Percentiles rank a stretch among this genome's conserved stretches.
phyloP scores from a whole-genome alignment of 2,797 vertebrate species.

The Hypotaenidia okinawae region DNA sequence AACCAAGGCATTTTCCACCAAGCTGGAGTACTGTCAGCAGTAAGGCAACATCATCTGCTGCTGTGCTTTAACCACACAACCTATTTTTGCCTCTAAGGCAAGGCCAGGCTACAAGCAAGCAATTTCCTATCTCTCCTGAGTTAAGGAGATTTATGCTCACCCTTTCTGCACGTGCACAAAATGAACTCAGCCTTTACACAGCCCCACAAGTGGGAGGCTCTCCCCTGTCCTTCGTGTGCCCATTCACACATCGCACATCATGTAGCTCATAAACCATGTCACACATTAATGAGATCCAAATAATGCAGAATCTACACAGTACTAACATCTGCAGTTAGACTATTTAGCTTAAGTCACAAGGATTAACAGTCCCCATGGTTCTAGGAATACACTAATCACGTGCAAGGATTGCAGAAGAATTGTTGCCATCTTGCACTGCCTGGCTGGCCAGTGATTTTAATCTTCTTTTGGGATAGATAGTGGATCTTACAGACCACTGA shows the following conservation, averaged over 20 bases:
- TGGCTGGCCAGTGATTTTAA: slow-evolving; percentile 28
- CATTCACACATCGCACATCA: neutral
- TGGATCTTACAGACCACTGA: slow-evolving; percentile 15
- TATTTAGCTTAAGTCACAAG: slow-evolving; percentile 13
- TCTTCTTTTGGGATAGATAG: slow-evolving; percentile 35
- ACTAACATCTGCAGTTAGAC: slow-evolving; percentile 19
- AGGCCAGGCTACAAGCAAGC: neutral
- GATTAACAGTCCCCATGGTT: slow-evolving; percentile 29
- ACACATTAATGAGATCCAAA: slow-evolving; percentile 20
- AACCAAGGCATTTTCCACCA: neutral
- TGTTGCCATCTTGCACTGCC: slow-evolving; percentile 5
- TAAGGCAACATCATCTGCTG: neutral
- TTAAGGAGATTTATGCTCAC: neutral
- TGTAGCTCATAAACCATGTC: slow-evolving; percentile 18
- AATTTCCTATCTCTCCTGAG: neutral
- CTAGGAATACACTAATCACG: neutral
- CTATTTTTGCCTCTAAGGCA: neutral
- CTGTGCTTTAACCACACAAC: neutral
- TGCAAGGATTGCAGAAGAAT: neutral
- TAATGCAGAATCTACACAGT: neutral
- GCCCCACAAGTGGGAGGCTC: neutral
- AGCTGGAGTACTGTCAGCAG: neutral
- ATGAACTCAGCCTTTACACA: neutral
- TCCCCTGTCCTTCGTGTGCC: neutral
- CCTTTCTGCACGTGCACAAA: neutral